Conservation (phyloP, 2,797 vertebrate genomes). For the Synaphobranchus kaupii region DNA sequence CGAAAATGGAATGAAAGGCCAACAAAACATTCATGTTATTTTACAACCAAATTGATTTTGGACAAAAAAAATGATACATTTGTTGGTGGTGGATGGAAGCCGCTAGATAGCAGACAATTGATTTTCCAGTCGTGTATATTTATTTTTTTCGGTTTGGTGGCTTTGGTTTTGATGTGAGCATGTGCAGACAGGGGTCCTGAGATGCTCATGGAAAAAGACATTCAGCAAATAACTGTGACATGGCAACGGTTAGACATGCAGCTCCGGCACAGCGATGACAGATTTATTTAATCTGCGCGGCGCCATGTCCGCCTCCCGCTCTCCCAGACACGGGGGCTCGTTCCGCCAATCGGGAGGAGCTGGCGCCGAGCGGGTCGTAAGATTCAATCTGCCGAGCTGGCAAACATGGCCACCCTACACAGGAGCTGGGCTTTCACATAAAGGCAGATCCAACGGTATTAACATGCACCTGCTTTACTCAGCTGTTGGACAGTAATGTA, state of each 20-base stretch:
- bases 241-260: slow-evolving; percentile 66
- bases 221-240: slow-evolving; percentile 66
- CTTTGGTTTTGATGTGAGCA: slow-evolving; percentile 22
- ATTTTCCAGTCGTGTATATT: slow-evolving; percentile 28
- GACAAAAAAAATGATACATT: slow-evolving; percentile 40
- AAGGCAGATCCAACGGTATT: slow-evolving; percentile 40
- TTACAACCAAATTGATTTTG: slow-evolving; percentile 60
- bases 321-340: slow-evolving; percentile 66
- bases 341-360: slow-evolving; percentile 65
- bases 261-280: slow-evolving; percentile 67
- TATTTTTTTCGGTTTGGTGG: slow-evolving; percentile 31
- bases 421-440: slow-evolving; percentile 47
- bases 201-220: slow-evolving; percentile 46
- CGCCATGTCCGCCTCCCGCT: slow-evolving; percentile 61
- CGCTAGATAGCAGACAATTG: slow-evolving; percentile 39
- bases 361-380: slow-evolving; percentile 61
- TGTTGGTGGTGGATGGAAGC: slow-evolving; percentile 49
- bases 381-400: slow-evolving; percentile 61
- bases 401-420: slow-evolving; percentile 60
- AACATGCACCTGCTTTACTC: neutral
- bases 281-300: slow-evolving; percentile 75
- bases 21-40: slow-evolving; percentile 55
- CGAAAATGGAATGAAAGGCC: slow-evolving; percentile 52
- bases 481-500: neutral
- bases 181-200: slow-evolving; percentile 30